Evolutionary conservation across 2,113 vertebrate genomes (phyloP).

Genomic region (Struthio camelus): DNA sequence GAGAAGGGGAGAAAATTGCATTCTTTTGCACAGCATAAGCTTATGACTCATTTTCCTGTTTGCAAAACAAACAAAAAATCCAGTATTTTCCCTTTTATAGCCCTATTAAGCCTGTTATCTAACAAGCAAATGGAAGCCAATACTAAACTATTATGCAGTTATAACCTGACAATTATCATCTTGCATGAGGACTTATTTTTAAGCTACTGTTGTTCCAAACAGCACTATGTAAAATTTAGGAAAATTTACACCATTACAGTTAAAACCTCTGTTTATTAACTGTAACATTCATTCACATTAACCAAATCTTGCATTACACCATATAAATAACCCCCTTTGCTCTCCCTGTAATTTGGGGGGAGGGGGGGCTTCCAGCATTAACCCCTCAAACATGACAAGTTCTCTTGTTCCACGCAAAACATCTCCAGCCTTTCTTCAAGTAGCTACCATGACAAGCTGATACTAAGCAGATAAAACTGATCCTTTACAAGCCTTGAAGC

Average conservation of each 20-base stretch:
- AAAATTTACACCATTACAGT: not conserved
- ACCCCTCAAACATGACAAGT: not conserved
- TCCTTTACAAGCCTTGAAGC: not conserved
- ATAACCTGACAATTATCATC: not conserved
- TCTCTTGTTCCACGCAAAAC: not conserved
- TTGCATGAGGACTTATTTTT: not conserved
- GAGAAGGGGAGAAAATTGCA: not conserved
- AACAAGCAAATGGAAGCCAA: not conserved
- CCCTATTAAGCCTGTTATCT: not conserved
- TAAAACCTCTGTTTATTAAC: not conserved
- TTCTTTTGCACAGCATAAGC: not conserved
- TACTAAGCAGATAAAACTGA: not conserved
- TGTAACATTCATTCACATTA: not conserved
- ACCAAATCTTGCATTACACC: not conserved
- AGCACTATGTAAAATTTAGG: not conserved
- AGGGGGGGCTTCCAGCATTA: not conserved
- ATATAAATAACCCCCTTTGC: not conserved
- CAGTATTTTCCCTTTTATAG: not conserved
- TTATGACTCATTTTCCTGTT: not conserved
- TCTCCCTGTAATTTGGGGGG: not conserved
- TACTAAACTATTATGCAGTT: not conserved
- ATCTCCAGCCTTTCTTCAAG: not conserved
- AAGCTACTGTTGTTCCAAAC: not conserved
- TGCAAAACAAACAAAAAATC: not conserved
- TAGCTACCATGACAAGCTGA: not conserved